Conservation (phyloP, 35 echinoderm and acorn worm genomes). For the Heliocidaris tuberculata region DNA sequence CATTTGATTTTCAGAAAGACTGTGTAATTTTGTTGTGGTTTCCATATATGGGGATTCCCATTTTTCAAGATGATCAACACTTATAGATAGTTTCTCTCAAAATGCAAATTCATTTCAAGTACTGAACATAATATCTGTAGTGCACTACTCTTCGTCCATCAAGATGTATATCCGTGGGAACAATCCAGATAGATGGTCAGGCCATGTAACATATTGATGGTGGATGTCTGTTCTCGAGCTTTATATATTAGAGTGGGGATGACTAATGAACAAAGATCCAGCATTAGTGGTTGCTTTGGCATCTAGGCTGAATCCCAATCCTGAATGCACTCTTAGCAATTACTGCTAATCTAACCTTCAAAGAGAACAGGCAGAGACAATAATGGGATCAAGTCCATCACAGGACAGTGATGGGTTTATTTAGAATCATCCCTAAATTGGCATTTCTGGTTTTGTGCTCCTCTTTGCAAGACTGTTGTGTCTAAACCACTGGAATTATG, state of each 20-base stretch:
- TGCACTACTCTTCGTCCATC: no score
- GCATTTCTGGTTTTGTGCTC: neutral
- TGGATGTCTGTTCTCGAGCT: neutral
- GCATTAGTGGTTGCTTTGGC: neutral
- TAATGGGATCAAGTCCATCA: neutral
- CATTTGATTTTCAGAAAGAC: no score
- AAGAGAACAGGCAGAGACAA: neutral
- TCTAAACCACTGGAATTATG: neutral
- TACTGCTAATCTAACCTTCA: neutral
- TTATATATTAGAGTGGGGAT: neutral
- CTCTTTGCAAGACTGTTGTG: neutral
- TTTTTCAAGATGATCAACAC: no score
- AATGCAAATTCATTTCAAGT: neutral
- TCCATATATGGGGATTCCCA: no score
- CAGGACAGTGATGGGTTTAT: neutral
- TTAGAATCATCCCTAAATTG: neutral
- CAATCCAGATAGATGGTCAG: neutral
- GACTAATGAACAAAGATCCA: neutral
- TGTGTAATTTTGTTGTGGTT: no score
- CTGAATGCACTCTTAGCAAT: slow-evolving; percentile 1
- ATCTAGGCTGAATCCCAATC: neutral
- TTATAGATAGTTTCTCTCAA: no score
- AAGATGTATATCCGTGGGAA: neutral
- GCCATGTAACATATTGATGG: neutral
- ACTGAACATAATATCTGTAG: neutral